Conservation (phyloP, 1,140 invertebrate species). For the Panagrolaimus sp. region DNA sequence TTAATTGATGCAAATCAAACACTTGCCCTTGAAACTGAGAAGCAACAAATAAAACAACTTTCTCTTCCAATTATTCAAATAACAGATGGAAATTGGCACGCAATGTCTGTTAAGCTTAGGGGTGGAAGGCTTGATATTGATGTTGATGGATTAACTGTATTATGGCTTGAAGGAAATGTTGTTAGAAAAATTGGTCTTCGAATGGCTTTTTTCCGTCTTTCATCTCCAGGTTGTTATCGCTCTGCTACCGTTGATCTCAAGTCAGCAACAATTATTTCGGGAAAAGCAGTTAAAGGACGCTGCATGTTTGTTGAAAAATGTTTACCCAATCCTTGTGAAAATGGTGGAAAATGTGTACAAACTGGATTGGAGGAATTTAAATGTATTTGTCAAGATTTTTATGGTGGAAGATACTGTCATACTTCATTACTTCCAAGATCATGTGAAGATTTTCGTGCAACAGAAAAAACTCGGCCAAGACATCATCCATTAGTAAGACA, state of each 20-base stretch:
- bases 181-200: slow-evolving; percentile 45
- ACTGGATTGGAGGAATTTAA: slow-evolving; percentile 75
- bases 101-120: slow-evolving; percentile 49
- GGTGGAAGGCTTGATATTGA: slow-evolving; percentile 50
- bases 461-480: slow-evolving; percentile 62
- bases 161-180: slow-evolving; percentile 53
- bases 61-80: slow-evolving; percentile 37
- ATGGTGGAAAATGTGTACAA: slow-evolving; percentile 81
- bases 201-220: slow-evolving; percentile 41
- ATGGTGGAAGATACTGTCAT: slow-evolving; percentile 89
- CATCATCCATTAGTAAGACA: not conserved
- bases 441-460: slow-evolving; percentile 73
- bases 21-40: slow-evolving; percentile 34
- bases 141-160: slow-evolving; percentile 48
- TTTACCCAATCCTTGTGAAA: slow-evolving; percentile 95
- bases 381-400: slow-evolving; percentile 86
- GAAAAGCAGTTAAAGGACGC: slow-evolving; percentile 33
- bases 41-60: slow-evolving; percentile 40
- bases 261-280: slow-evolving; percentile 25
- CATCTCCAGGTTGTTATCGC: slow-evolving; percentile 46
- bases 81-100: slow-evolving; percentile 47
- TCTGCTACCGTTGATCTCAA: slow-evolving; percentile 53
- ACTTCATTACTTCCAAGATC: slow-evolving; percentile 69
- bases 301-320: slow-evolving; percentile 63
- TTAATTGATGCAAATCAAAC: slow-evolving; percentile 27